These are phyloP conservation scores for Phrynosoma blainvillii DNA, from an alignment of 2,113 vertebrate species.

Conservation along the genomic window DNA sequence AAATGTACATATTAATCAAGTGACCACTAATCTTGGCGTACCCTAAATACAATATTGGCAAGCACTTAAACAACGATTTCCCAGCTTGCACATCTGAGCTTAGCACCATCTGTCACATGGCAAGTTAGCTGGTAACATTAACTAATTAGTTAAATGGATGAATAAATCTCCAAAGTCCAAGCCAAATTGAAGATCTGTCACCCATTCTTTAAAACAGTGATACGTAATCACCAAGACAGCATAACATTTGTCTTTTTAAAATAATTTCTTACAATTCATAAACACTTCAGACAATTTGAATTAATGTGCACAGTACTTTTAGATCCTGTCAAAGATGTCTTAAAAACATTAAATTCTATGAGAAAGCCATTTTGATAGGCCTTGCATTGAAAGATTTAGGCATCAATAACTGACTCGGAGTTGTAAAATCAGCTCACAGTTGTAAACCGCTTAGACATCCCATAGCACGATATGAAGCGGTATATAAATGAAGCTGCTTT, in stretches of 20 bases:
- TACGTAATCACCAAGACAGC: neutral
- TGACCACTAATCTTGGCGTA: slow-evolving; percentile 44
- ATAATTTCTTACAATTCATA: neutral
- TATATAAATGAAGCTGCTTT: too few species aligned
- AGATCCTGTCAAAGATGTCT: neutral
- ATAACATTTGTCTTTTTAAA: neutral
- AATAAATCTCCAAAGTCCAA: slow-evolving; percentile 52
- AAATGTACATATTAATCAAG: slow-evolving; percentile 57
- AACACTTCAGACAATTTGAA: slow-evolving; percentile 1
- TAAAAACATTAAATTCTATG: neutral
- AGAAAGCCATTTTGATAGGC: slow-evolving; percentile 1
- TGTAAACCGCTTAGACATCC: too few species aligned
- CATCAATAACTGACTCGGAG: neutral
- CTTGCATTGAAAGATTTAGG: neutral
- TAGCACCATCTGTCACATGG: slow-evolving; percentile 49
- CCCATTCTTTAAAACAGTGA: slow-evolving; percentile 11
- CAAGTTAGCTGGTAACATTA: slow-evolving; percentile 58
- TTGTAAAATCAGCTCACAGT: too few species aligned
- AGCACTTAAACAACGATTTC: slow-evolving; percentile 40
- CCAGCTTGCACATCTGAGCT: slow-evolving; percentile 20
- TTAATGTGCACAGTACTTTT: neutral
- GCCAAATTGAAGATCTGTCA: slow-evolving; percentile 7
- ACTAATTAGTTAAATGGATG: slow-evolving; percentile 63
- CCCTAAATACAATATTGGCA: slow-evolving; percentile 55
- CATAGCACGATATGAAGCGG: too few species aligned